These are phyloP conservation scores for Epistrophe grossulariae DNA, from an alignment of 2,888 invertebrate genomes.

Conservation along the genomic window DNA sequence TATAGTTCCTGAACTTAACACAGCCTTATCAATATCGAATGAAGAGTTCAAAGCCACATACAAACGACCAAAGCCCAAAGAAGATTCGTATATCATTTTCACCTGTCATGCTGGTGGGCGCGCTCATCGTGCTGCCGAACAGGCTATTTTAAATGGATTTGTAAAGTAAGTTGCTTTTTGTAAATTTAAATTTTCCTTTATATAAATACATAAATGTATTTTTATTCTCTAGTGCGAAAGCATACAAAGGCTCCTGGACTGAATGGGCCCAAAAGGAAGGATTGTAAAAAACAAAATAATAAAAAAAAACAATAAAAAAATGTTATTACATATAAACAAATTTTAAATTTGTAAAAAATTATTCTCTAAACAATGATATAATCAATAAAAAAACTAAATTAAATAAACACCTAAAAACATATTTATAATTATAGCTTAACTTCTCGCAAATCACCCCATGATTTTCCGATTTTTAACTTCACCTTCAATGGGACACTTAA, in stretches of 20 bases:
- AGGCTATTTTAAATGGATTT: slow-evolving; percentile 82
- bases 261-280: slow-evolving; percentile 82
- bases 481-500: slow-evolving; percentile 94
- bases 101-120: slow-evolving; percentile 89
- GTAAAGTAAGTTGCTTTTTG: slow-evolving; percentile 78
- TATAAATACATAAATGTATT: neutral
- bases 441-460: slow-evolving; percentile 88
- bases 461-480: slow-evolving; percentile 91
- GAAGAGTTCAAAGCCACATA: slow-evolving; percentile 82
- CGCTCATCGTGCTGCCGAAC: slow-evolving; percentile 87
- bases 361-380: slow-evolving; percentile 18
- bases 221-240: slow-evolving; percentile 79
- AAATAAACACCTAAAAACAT: neutral
- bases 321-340: neutral
- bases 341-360: slow-evolving; percentile 14
- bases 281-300: slow-evolving; percentile 76
- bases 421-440: slow-evolving; percentile 78
- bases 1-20: slow-evolving; percentile 80
- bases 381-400: slow-evolving; percentile 42
- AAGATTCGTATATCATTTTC: slow-evolving; percentile 87
- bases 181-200: neutral
- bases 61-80: slow-evolving; percentile 86
- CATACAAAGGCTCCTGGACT: slow-evolving; percentile 83
- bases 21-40: slow-evolving; percentile 79
- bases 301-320: neutral